Conservation (phyloP, 1,140 invertebrate genomes). For the Papilio dardanus region DNA sequence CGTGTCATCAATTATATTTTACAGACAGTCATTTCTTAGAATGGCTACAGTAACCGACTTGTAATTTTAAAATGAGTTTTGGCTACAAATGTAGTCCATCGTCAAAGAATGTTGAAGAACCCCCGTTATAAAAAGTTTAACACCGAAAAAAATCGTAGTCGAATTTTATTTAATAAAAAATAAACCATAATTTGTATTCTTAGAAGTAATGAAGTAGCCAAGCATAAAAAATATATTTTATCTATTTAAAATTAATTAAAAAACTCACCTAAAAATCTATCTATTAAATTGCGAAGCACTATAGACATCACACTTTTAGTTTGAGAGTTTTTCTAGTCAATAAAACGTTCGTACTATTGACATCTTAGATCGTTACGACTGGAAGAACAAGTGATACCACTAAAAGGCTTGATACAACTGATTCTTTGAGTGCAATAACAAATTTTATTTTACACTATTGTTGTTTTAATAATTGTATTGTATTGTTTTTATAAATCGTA, state of each 20-base stretch:
- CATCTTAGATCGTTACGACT: not conserved
- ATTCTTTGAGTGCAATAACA: not conserved
- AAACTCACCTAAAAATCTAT: not conserved
- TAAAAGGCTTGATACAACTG: not conserved
- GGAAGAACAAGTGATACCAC: not conserved
- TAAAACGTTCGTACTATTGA: conserved; percentile 7
- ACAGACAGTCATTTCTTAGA: not conserved
- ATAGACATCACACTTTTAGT: not conserved
- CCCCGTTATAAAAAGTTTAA: not conserved
- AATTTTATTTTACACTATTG: conserved; percentile 7
- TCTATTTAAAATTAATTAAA: not conserved
- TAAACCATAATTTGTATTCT: too few relatives aligned
- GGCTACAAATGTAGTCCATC: too few relatives aligned
- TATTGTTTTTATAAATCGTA: not conserved
- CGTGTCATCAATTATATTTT: not conserved
- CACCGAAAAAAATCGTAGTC: not conserved
- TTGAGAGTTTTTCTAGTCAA: not conserved
- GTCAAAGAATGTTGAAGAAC: too few relatives aligned
- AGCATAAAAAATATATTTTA: not conserved
- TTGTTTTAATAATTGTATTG: not conserved
- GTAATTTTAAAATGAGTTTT: too few relatives aligned
- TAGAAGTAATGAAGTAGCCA: too few relatives aligned
- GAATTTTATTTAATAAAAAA: not conserved
- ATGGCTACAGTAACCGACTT: not conserved
- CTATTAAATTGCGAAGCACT: conserved; percentile 11